Evolutionary conservation across 1,140 invertebrate species (phyloP).

Genomic region (Papilio machaon): DNA sequence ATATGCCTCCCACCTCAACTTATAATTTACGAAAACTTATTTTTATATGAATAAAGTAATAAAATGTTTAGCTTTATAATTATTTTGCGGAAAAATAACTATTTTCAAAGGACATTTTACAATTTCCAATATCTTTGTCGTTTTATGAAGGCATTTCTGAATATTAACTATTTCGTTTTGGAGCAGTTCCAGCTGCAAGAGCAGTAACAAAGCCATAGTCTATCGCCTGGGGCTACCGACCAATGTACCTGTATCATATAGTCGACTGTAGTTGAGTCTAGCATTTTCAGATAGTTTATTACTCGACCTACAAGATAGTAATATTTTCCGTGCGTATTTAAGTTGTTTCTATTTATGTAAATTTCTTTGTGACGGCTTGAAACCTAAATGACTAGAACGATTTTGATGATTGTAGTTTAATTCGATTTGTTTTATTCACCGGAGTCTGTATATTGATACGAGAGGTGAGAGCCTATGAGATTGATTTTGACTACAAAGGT

Average conservation of each 20-base stretch:
- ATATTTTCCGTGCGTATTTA: too few species aligned
- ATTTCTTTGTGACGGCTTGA: too few species aligned
- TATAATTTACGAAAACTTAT: not conserved
- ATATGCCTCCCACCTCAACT: too few species aligned
- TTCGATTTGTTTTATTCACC: too few species aligned
- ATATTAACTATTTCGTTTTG: conserved; percentile 18
- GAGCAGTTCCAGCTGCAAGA: conserved; percentile 8
- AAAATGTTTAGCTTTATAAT: not conserved
- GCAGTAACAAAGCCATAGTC: conserved; percentile 11
- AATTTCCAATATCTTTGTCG: conserved; percentile 15
- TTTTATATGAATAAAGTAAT: not conserved
- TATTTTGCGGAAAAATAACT: not conserved
- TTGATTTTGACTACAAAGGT: too few species aligned
- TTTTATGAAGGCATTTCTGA: conserved; percentile 17
- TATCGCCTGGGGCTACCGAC: not conserved
- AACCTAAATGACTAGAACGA: too few species aligned
- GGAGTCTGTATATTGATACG: too few species aligned
- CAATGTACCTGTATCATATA: not conserved
- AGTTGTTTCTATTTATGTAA: too few species aligned
- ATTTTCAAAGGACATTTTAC: conserved; percentile 1
- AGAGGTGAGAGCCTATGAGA: too few species aligned
- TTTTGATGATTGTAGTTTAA: too few species aligned
- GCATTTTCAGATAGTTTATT: not conserved
- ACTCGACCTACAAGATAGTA: too few species aligned
- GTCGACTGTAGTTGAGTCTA: not conserved